Percentiles rank a stretch among this genome's conserved stretches.
phyloP scores from a whole-genome alignment of 1,140 invertebrate genomes.

The Drosophila mojavensis region DNA sequence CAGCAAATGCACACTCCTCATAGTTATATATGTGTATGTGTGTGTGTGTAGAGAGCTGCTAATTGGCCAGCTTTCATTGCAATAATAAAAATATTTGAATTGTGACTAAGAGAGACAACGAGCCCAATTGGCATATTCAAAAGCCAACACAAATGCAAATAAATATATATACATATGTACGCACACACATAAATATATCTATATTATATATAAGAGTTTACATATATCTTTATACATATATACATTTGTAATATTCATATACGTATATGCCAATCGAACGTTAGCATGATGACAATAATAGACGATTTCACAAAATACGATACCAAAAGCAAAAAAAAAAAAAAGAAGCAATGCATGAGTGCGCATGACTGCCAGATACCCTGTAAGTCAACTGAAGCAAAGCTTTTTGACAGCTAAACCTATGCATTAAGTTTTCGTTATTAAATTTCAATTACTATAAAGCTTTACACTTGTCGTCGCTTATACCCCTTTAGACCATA shows the following conservation, averaged over 20 bases:
- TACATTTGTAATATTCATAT: conserved; percentile 18
- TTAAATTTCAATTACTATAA: too few species aligned
- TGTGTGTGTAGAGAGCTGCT: conserved; percentile 46
- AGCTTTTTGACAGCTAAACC: too few species aligned
- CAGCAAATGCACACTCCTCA: conserved; percentile 7
- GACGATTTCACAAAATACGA: conserved; percentile 80
- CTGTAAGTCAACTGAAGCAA: background rate
- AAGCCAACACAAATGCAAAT: conserved; percentile 65
- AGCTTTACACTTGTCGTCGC: too few species aligned
- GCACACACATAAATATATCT: background rate
- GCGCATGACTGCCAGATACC: conserved; percentile 3
- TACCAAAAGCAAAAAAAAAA: conserved; percentile 23
- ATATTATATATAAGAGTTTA: background rate
- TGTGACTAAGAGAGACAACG: conserved; percentile 71
- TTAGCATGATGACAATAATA: conserved; percentile 81
- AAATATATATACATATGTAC: conserved; percentile 40
- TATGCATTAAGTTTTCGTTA: too few species aligned
- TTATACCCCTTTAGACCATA: background rate
- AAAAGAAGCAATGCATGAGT: background rate
- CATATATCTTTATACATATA: background rate
- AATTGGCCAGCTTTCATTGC: conserved; percentile 77
- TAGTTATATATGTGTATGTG: conserved; percentile 5
- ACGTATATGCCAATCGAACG: conserved; percentile 63
- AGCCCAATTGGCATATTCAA: conserved; percentile 69
- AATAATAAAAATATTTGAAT: conserved; percentile 68